Percentiles rank a stretch among this genome's conserved stretches.
Evolutionary conservation across 2,113 vertebrate species (phyloP).

Genomic region (Vulpes lagopus): DNA sequence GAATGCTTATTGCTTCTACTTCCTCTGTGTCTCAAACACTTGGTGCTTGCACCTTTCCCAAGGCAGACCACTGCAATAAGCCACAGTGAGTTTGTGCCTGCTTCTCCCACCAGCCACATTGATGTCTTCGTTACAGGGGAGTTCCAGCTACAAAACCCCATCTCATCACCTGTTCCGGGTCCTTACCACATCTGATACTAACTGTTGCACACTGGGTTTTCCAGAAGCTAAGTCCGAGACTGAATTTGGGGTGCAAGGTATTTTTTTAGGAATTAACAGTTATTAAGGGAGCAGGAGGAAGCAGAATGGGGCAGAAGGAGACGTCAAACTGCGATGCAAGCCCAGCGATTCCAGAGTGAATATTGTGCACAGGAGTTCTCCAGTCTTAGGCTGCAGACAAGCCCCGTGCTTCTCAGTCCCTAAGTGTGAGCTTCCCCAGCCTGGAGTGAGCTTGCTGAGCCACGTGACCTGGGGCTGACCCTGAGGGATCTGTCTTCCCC

Average conservation of each 20-base stretch:
- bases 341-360: background rate
- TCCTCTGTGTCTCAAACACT: background rate
- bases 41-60: background rate
- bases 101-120: background rate
- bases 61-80: too few relatives aligned
- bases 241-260: background rate
- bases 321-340: background rate
- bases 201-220: background rate
- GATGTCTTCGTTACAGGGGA: background rate
- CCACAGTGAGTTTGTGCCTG: background rate
- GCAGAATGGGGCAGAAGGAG: background rate
- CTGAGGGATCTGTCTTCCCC: background rate
- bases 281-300: background rate
- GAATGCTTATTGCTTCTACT: background rate
- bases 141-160: background rate
- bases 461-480: background rate
- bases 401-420: background rate
- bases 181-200: background rate
- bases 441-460: fast-evolving
- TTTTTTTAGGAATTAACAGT: background rate
- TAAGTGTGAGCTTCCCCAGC: background rate
- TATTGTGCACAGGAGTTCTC: background rate
- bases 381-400: too few relatives aligned
- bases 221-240: background rate
- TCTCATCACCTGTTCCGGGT: background rate